Conservation (phyloP, 2,113 vertebrate genomes). For the Microcebus murinus region DNA sequence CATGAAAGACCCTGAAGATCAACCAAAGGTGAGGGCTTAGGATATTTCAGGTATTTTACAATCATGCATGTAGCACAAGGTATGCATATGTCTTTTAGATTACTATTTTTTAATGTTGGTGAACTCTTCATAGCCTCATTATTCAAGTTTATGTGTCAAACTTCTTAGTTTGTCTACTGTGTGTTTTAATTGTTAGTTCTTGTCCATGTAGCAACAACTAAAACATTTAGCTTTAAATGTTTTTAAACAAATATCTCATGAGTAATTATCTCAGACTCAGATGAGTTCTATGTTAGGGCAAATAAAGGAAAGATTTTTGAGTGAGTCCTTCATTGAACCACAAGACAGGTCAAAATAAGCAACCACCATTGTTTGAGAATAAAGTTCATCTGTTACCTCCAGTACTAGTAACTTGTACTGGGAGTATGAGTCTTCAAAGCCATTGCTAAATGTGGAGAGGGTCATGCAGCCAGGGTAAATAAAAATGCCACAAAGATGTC, state of each 20-base stretch:
- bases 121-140: background rate
- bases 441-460: background rate
- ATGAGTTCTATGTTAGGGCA: background rate
- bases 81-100: background rate
- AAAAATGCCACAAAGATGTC: background rate
- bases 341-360: background rate
- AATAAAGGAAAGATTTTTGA: background rate
- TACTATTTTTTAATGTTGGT: too few relatives aligned
- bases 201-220: background rate
- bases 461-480: background rate
- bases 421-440: background rate
- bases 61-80: accelerated
- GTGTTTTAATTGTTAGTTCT: background rate
- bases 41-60: background rate
- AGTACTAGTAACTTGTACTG: background rate
- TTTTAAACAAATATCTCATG: background rate
- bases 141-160: background rate
- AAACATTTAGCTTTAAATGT: background rate
- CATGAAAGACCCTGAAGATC: too few relatives aligned
- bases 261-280: background rate
- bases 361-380: background rate
- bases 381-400: background rate
- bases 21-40: background rate
- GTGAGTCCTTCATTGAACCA: background rate
- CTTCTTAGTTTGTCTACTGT: background rate